A percentile compares a stretch with the other conserved stretches of the same genome.
Evolutionary conservation across 2,797 vertebrate species (phyloP).

Genomic region (Ptychadena robeensis): DNA sequence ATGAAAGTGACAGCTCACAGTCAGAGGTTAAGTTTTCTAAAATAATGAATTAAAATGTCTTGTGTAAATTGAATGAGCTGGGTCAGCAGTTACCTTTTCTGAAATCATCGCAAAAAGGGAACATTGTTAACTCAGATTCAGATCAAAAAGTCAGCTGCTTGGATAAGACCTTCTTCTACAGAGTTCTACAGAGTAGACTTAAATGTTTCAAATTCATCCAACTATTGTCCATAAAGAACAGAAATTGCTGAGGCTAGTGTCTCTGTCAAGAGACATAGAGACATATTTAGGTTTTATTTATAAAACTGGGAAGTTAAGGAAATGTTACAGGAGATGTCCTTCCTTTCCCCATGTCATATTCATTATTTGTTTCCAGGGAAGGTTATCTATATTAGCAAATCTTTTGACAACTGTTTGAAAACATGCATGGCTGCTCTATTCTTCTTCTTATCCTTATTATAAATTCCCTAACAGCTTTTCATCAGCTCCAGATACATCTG

Average conservation of each 20-base stretch:
- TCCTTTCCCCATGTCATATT: neutral
- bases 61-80: slow-evolving; percentile 29
- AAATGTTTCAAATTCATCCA: neutral
- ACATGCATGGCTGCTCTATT: neutral
- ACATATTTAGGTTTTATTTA: neutral
- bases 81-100: slow-evolving; percentile 32
- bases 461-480: neutral
- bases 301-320: neutral
- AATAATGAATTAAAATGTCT: slow-evolving; percentile 22
- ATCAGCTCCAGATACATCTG: neutral
- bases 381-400: too few species aligned
- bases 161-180: neutral
- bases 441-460: neutral
- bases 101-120: slow-evolving; percentile 12
- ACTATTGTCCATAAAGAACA: neutral
- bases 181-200: neutral
- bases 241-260: neutral
- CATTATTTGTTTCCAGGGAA: neutral
- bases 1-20: slow-evolving; percentile 13
- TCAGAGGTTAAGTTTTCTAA: neutral
- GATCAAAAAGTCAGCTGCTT: slow-evolving; percentile 10
- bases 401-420: neutral
- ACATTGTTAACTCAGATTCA: slow-evolving; percentile 7
- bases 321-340: neutral
- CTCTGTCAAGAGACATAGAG: neutral